phyloP scores from a whole-genome alignment of 2,888 invertebrate species.

The Apamea monoglypha region DNA sequence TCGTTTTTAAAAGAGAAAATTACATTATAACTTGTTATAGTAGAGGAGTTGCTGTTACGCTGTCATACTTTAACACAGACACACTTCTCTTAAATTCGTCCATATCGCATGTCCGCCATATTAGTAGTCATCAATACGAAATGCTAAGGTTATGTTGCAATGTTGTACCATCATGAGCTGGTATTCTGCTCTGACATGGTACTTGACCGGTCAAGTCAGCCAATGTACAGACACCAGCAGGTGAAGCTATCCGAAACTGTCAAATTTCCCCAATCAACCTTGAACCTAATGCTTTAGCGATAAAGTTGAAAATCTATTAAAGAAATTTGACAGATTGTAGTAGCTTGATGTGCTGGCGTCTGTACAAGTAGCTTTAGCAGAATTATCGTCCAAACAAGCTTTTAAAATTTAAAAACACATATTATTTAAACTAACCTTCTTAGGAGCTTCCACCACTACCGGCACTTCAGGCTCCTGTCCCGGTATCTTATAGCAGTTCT shows the following conservation, averaged over 20 bases:
- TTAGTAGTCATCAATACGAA: background rate
- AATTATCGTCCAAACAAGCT: background rate
- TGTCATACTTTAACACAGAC: background rate
- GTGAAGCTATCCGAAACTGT: too few species aligned
- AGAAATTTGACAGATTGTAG: too few species aligned
- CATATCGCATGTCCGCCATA: background rate
- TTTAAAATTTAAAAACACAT: background rate
- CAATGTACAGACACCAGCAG: background rate
- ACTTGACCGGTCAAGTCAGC: too few species aligned
- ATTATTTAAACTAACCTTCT: conserved; percentile 7
- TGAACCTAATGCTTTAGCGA: too few species aligned
- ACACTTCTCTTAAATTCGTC: background rate
- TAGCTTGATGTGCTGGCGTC: too few species aligned
- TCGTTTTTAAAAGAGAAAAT: too few species aligned
- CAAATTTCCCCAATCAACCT: too few species aligned
- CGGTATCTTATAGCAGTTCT: conserved; percentile 14
- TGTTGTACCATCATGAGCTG: background rate
- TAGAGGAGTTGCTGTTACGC: too few species aligned
- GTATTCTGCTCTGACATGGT: background rate
- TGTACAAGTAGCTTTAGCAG: background rate
- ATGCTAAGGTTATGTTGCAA: background rate
- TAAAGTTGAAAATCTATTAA: too few species aligned
- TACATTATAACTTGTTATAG: too few species aligned
- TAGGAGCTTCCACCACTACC: conserved; percentile 13
- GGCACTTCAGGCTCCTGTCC: conserved; percentile 16